Base-by-base conservation (phyloP, 2,797 vertebrate genomes). In the Amniataba percoides region DNA sequence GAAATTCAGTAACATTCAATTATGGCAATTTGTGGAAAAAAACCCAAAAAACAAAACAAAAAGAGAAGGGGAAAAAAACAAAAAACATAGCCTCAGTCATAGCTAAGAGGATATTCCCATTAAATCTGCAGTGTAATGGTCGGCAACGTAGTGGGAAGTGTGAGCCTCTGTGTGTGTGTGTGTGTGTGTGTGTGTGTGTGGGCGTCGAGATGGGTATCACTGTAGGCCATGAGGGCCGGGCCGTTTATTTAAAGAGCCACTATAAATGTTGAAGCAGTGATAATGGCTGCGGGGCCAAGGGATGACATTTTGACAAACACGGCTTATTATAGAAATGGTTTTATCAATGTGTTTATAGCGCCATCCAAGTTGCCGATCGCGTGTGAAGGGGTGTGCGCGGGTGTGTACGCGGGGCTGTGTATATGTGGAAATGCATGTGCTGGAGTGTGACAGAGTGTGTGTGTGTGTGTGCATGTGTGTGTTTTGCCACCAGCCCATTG, bases 231-330 rank as follows among this genome's bases (percentile, higher is more conserved):
- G 85, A 86, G 85, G 80, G 87, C 80, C 65, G 81, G 84, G 72
- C 83, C 71, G 77, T 94, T 94, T 95, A 93, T 95, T 93, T 94
- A 93, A 93, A 93, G 84, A 90, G 88, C 82, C 92, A 76, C 91
- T 91, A 92, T 94, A 94, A 94, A 93, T 91, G 92, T 86, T 88
- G 89, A 89, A 91, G 89, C 89, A 60, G 88, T 93, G 91, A 93
- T 94, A 94, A 94, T 93, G 87, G 87, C 93, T 84, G 79, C 75
- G 56, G 84, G 89, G 88, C 91, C 82, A 61, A 78, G 71, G 86
- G 88, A 88, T 94, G 93, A 92, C 94, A 95, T 87, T 93, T 94
- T 94, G 94, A 94, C 91, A 94, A 95, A 95, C 91, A 92, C 71
- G 16, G 85, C 89, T 94, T 93, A 94, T 94, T 95, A 95, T 89